These are phyloP conservation scores for Drosophila tropicalis DNA, from an alignment of 1,140 invertebrate species.

Conservation along the genomic window DNA sequence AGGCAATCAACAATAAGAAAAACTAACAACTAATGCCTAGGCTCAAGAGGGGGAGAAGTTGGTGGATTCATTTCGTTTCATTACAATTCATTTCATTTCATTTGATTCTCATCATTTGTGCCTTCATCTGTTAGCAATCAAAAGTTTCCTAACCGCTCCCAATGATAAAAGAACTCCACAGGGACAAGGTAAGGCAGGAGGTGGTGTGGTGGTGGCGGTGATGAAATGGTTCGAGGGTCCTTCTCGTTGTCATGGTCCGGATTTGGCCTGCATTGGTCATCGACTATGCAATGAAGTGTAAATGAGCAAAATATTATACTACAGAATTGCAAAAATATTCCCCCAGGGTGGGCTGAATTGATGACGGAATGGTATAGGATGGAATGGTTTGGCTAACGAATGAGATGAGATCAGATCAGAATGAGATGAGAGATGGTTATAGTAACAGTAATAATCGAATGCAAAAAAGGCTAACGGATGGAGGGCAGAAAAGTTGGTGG, in stretches of 20 bases:
- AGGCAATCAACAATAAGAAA: no score
- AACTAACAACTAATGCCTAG: background rate
- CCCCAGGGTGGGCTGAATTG: constrained; percentile 26
- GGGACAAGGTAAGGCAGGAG: constrained; percentile 15
- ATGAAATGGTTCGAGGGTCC: background rate
- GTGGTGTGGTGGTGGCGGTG: background rate
- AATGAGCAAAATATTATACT: constrained; percentile 76
- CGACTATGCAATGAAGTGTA: constrained; percentile 68
- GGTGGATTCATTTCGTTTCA: no score
- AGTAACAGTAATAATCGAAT: constrained; percentile 63
- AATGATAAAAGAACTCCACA: constrained; percentile 64
- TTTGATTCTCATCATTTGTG: constrained; percentile 19
- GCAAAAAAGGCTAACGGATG: constrained; percentile 49
- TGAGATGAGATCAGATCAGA: constrained; percentile 26
- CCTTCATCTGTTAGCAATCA: constrained; percentile 57
- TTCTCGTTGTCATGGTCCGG: constrained; percentile 4
- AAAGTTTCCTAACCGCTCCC: constrained; percentile 58
- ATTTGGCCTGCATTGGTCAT: constrained; percentile 37
- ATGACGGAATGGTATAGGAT: no score
- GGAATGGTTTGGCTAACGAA: background rate
- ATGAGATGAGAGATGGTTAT: constrained; percentile 34
- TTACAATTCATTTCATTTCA: constrained; percentile 19
- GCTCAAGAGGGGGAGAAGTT: no score
- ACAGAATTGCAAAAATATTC: constrained; percentile 71
- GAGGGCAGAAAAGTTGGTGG: background rate